A percentile compares a stretch with the other conserved stretches of the same genome.
These are phyloP conservation scores for Platalea minor DNA, from an alignment of 2,797 vertebrate species.

Conservation along the genomic window DNA sequence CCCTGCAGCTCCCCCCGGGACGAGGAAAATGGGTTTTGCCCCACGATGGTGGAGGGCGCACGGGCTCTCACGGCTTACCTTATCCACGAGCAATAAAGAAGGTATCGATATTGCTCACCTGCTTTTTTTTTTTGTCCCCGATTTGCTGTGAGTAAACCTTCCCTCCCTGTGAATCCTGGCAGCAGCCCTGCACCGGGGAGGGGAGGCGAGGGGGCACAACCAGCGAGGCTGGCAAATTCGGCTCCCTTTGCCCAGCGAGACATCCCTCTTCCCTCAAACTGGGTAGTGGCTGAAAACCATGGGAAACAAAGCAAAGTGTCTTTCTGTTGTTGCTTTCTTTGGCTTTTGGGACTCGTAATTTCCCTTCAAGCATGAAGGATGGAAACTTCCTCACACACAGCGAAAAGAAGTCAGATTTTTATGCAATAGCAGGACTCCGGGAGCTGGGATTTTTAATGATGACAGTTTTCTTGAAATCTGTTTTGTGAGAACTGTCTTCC, in stretches of 20 bases:
- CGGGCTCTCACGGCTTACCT: accelerated
- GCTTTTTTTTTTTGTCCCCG: background rate
- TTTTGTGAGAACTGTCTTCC: background rate
- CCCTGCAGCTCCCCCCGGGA: background rate
- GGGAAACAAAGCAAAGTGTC: background rate
- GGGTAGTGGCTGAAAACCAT: background rate
- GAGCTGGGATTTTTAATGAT: background rate
- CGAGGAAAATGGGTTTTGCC: background rate
- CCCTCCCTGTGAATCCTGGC: accelerated
- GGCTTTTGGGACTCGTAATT: constrained; percentile 12
- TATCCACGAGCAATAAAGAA: accelerated
- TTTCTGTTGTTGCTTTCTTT: background rate
- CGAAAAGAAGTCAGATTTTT: background rate
- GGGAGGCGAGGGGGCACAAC: background rate
- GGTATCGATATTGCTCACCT: accelerated
- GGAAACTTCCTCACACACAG: constrained; percentile 7
- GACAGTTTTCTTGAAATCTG: background rate
- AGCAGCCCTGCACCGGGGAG: too few relatives aligned
- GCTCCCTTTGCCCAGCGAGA: background rate
- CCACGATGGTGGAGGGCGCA: accelerated
- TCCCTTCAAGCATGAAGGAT: background rate
- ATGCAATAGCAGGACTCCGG: background rate
- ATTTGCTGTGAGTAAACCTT: background rate
- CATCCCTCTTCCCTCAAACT: background rate
- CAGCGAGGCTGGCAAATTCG: accelerated